These are phyloP conservation scores for Lota lota DNA, from an alignment of 2,113 vertebrate species.

Conservation along the genomic window DNA sequence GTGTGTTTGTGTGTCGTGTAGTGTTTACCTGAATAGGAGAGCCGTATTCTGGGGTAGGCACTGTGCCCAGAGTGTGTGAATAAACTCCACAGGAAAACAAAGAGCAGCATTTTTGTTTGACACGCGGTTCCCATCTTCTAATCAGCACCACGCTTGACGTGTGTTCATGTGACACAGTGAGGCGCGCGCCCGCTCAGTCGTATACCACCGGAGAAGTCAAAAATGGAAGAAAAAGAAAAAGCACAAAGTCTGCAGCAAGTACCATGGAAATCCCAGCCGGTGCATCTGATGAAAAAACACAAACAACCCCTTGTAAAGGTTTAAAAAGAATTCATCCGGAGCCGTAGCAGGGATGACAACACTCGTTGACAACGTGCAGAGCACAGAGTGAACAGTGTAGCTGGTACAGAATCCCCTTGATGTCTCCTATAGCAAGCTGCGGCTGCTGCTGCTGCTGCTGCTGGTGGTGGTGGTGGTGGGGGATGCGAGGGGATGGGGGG, in stretches of 20 bases:
- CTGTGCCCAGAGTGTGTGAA: slow-evolving; percentile 37
- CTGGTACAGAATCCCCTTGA: slow-evolving; percentile 39
- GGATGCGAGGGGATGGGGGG: not conserved
- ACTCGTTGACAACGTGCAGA: not conserved
- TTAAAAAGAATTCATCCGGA: not conserved
- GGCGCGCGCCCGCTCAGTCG: not conserved
- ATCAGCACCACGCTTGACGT: slow-evolving; percentile 15
- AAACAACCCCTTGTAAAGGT: not conserved
- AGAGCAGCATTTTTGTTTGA: slow-evolving; percentile 52
- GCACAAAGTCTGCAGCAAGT: too few species aligned
- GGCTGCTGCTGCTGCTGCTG: slow-evolving; percentile 10
- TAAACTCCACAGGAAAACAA: slow-evolving; percentile 34
- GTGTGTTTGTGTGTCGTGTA: not conserved
- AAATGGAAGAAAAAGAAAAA: not conserved
- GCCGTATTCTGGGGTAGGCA: slow-evolving; percentile 65
- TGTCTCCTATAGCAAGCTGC: slow-evolving; percentile 53
- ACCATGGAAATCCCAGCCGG: too few species aligned
- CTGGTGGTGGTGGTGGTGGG: slow-evolving; percentile 17
- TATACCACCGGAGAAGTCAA: not conserved
- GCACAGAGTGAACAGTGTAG: slow-evolving; percentile 29
- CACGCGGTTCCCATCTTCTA: slow-evolving; percentile 47
- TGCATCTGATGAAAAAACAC: not conserved
- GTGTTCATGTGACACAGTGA: slow-evolving; percentile 23
- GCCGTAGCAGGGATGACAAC: not conserved
- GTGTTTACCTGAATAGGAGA: slow-evolving; percentile 65